Conservation (phyloP, 2,888 invertebrate genomes). For the Drosophila pseudotakahashii region DNA sequence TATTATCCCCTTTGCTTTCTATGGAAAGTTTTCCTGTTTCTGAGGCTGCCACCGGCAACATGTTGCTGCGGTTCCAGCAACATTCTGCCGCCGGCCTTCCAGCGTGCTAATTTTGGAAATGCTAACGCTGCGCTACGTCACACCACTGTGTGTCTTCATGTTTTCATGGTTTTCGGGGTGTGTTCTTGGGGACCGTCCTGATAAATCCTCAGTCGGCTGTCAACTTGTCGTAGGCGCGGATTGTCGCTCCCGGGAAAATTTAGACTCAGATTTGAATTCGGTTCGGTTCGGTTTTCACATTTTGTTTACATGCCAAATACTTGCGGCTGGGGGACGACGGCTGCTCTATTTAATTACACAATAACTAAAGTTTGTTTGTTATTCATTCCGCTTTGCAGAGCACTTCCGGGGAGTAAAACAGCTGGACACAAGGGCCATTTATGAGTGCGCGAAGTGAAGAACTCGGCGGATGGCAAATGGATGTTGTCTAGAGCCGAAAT, state of each 20-base stretch:
- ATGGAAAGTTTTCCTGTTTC: background rate
- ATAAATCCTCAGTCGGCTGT: constrained; percentile 66
- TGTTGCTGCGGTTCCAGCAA: constrained; percentile 41
- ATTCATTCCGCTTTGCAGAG: constrained; percentile 65
- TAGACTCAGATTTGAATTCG: background rate
- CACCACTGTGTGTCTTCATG: constrained; percentile 1
- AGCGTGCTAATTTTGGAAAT: constrained; percentile 63
- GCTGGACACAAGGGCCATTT: constrained; percentile 61
- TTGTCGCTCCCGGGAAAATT: constrained; percentile 19
- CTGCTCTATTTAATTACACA: constrained; percentile 38
- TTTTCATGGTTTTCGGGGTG: constrained; percentile 50
- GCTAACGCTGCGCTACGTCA: constrained; percentile 14
- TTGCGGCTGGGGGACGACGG: constrained; percentile 14
- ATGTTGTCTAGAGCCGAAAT: constrained; percentile 17
- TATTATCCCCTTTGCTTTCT: no score
- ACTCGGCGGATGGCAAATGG: constrained; percentile 29
- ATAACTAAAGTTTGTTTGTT: constrained; percentile 58
- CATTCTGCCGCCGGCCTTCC: constrained; percentile 54
- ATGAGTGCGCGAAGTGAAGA: constrained; percentile 19
- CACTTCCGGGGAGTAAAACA: constrained; percentile 65
- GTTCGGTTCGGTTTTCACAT: constrained; percentile 1
- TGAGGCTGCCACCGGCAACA: constrained; percentile 14
- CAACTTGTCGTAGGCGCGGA: constrained; percentile 58
- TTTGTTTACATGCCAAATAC: constrained; percentile 38
- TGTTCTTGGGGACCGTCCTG: constrained; percentile 46